Percentiles rank a stretch among this genome's conserved stretches.
Evolutionary conservation across 2,797 vertebrate species (phyloP).

Genomic region (Nannoperca australis): DNA sequence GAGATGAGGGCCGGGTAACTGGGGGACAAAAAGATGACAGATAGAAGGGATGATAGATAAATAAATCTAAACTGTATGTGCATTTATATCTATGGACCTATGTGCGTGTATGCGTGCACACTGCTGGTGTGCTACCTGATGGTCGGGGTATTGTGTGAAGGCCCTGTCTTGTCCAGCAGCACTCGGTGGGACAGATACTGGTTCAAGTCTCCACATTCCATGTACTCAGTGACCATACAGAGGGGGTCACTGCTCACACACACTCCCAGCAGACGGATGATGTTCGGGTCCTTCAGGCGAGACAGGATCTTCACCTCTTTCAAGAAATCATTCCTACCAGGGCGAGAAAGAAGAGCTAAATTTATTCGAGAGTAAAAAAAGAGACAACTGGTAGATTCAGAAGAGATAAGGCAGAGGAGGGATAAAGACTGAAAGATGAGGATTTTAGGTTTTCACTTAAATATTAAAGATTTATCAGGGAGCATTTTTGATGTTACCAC

Average conservation of each 20-base stretch:
- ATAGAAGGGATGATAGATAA: neutral
- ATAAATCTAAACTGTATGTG: neutral
- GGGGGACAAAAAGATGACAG: neutral
- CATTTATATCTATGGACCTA: neutral
- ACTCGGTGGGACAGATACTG: constrained; percentile 92
- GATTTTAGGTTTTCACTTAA: neutral
- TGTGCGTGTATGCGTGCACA: neutral
- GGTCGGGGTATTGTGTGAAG: constrained; percentile 81
- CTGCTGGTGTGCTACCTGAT: constrained; percentile 85
- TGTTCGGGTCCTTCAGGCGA: constrained; percentile 94
- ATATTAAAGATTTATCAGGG: neutral
- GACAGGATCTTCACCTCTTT: constrained; percentile 97
- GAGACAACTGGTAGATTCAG: no score
- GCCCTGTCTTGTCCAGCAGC: constrained; percentile 89
- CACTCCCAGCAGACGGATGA: constrained; percentile 93
- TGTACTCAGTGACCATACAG: constrained; percentile 97
- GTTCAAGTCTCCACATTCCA: constrained; percentile 96
- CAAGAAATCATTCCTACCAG: constrained; percentile 91
- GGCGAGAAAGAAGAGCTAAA: neutral
- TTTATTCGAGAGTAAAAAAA: neutral
- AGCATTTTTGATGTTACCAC: constrained; percentile 5
- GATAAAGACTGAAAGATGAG: neutral
- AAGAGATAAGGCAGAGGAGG: neutral
- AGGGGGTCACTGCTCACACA: constrained; percentile 93
- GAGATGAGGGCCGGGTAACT: constrained; percentile 92